Base-by-base conservation (phyloP, 2,113 vertebrate species). In the Dromaius novaehollandiae region DNA sequence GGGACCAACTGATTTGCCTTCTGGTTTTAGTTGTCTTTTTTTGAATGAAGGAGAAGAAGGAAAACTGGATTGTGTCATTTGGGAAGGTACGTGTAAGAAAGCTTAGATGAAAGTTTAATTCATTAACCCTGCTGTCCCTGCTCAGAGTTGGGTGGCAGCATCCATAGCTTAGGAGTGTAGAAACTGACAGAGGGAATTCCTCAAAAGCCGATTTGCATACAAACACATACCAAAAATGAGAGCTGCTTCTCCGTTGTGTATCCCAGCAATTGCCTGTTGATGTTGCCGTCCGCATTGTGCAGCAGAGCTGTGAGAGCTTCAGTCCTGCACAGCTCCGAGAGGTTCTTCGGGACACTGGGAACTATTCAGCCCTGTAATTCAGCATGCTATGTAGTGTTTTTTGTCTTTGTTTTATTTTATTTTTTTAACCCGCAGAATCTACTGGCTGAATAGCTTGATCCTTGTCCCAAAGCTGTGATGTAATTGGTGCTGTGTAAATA, bases 91-190 rank as follows among this genome's bases (percentile, higher is more conserved):
- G 3, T 70, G 53, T 40, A 46, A 91, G 50, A 87, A 85, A 85
- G 53, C 42, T 64, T 95, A 95, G 95, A 91, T 89, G 82, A 88
- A 80, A 89, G 32, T 53, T 85, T 73, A 30, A 69, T 80, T 95
- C n/a, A 65, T 91, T 91, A 91, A 74, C 82, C 66, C 25, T 55
- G 0, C 18, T 71, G 36, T 51, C 74, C 34, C 61, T 48, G 2
- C 53, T 28, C 44, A 40, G 28, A 87, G 70, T 82, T 84, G 71
- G n/a, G 70, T 69, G 56, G 70, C 91, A 85, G 24, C 74, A 69
- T 73, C 61, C 2, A 0, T 3, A 5, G 75, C 81, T 76, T 78
- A 14, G 0, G 13, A 82, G 64, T 2, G 0, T 15, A 44, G 86
- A 48, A 74, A 56, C 32, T 95, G 81, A 64, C 65, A 78, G 65